phyloP scores from a whole-genome alignment of 30 jellyfish, hydroid and myxozoan genomes.

The Pseudorhiza aurosa region DNA sequence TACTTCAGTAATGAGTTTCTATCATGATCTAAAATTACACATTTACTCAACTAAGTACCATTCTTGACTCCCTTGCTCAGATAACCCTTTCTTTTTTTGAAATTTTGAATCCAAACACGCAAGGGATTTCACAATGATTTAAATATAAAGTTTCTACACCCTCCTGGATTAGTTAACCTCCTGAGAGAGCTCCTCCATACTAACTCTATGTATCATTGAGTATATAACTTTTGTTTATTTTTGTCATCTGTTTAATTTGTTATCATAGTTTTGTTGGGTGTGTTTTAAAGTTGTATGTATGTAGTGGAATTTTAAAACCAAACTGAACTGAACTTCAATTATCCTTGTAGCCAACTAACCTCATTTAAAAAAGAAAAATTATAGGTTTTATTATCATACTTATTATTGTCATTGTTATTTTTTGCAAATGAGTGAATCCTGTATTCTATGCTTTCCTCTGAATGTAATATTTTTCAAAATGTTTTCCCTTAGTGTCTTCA shows the following conservation, averaged over 20 bases:
- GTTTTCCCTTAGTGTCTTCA: slow-evolving; percentile 63
- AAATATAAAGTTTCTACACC: neutral
- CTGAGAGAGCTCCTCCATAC: neutral
- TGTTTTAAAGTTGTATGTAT: neutral
- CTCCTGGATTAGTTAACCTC: neutral
- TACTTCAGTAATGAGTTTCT: slow-evolving; percentile 10
- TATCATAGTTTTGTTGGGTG: neutral
- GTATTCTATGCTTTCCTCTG: neutral
- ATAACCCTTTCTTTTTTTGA: neutral
- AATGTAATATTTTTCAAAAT: neutral
- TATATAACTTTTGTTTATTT: neutral
- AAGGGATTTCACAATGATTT: neutral
- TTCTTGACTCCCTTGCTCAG: neutral
- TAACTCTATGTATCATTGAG: neutral
- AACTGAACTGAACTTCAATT: neutral
- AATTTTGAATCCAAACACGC: neutral
- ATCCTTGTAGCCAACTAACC: too few relatives aligned
- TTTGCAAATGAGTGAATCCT: neutral
- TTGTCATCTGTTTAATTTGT: neutral
- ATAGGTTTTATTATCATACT: too few relatives aligned
- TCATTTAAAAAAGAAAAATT: too few relatives aligned
- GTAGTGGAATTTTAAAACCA: too few relatives aligned
- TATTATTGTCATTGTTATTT: neutral
- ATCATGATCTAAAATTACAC: neutral
- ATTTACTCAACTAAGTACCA: slow-evolving; percentile 10